Percentiles rank a stretch among this genome's conserved stretches.
Evolutionary conservation across 2,797 vertebrate species (phyloP).

Genomic region (Xenopus petersii): DNA sequence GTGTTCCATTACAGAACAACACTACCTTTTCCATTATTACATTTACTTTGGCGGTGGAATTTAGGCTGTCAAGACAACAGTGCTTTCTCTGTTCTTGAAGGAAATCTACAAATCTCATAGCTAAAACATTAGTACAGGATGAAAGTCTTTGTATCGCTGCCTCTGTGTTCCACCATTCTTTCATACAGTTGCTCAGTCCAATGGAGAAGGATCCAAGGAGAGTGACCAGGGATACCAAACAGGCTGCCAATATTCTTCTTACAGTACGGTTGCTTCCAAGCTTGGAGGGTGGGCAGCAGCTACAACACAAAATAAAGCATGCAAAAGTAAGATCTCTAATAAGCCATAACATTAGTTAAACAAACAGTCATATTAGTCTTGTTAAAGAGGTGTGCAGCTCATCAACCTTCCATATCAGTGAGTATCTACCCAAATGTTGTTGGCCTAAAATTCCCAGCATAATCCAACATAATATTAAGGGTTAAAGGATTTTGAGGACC

Average conservation of each 20-base stretch:
- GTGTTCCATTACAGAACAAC: constrained; percentile 57
- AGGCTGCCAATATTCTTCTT: constrained; percentile 70
- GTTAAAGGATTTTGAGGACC: no score
- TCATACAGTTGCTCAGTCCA: constrained; percentile 68
- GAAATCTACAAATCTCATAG: constrained; percentile 60
- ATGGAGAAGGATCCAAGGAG: constrained; percentile 72
- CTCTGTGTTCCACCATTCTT: constrained; percentile 62
- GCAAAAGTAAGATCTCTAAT: background rate
- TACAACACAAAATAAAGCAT: constrained; percentile 9
- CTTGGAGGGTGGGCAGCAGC: constrained; percentile 34
- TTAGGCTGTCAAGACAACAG: constrained; percentile 48
- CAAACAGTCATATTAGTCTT: no score
- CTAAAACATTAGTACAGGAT: constrained; percentile 69
- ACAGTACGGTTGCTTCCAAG: constrained; percentile 63
- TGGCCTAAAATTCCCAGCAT: no score
- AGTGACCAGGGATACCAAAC: constrained; percentile 73
- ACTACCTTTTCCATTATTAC: background rate
- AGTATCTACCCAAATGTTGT: no score
- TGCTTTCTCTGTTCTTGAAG: constrained; percentile 68
- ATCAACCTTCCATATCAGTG: no score
- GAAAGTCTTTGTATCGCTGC: constrained; percentile 64
- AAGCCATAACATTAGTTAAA: no score
- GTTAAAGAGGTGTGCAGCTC: no score
- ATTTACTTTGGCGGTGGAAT: background rate
- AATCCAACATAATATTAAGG: no score